Evolutionary conservation across 2,113 vertebrate species (phyloP).

Genomic region (Caretta caretta): DNA sequence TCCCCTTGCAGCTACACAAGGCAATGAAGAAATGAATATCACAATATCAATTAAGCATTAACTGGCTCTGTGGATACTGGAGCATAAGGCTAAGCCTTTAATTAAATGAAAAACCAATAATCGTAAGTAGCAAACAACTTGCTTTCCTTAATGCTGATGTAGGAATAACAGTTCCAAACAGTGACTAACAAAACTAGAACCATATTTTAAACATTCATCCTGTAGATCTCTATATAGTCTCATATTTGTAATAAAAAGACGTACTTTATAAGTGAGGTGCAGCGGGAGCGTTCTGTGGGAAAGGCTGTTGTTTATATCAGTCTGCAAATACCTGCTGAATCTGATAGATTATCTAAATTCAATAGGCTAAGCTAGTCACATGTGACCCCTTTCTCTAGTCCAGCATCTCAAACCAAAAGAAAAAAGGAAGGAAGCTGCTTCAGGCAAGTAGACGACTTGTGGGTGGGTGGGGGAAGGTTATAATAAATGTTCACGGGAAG

Average conservation of each 20-base stretch:
- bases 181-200: conserved; percentile 30
- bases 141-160: conserved; percentile 32
- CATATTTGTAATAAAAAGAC: background rate
- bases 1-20: background rate
- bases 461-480: background rate
- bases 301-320: background rate
- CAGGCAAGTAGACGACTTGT: background rate
- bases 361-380: background rate
- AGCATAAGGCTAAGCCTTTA: background rate
- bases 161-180: conserved; percentile 25
- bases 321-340: background rate
- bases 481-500: background rate
- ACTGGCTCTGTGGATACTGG: conserved; percentile 20
- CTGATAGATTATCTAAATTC: background rate
- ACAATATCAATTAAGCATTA: conserved; percentile 31
- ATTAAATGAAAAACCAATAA: conserved; percentile 56
- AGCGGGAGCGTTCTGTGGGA: background rate
- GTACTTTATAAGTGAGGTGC: background rate
- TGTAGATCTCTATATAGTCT: background rate
- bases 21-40: conserved; percentile 29
- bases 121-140: conserved; percentile 14
- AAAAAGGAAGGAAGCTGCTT: background rate
- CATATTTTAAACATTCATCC: background rate
- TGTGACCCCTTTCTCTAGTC: background rate
- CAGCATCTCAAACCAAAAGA: background rate